Evolutionary conservation across 1,140 invertebrate genomes (phyloP), one percentile per base, ranked within the genome.

Genomic region (Drosophila sp.): DNA sequence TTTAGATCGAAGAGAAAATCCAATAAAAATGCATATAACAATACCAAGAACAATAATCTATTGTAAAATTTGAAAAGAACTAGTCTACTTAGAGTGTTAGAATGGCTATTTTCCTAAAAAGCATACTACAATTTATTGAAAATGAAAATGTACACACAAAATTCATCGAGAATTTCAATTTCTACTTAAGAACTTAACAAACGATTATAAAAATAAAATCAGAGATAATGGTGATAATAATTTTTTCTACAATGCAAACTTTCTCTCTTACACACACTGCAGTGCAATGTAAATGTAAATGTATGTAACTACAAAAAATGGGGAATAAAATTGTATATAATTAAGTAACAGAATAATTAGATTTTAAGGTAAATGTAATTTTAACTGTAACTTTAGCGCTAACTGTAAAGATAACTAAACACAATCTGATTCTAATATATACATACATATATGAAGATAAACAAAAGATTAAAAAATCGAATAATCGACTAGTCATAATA

Each of bases 11-110:
- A 25, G 18, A 83, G 62, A 71, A 84, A 76, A 76, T 82, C 59
- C 69, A 75, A 77, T 82, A 89, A 70, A 70, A 41, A 83, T 65
- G 58, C 54, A 71, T 82, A n/a, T 29, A 75, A 89, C 72, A 89
- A 89, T 86, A 87, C 82, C 62, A 80, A 87, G 83, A 87, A 87
- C 83, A 87, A 87, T 87, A 87, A 87, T 87, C 83, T 87, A 87
- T 89, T 87, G 83, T 87, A 89, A 89, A 83, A 77, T 82, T 83
- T 82, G 48, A 51, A 51, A 71, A 75, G 43, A 73, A 58, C 83
- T 87, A 89, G 83, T 89, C 83, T 89, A 82, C 75, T 87, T 86
- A 86, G 78, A 71, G 48, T 73, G 67, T 82, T 86, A 86, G 76
- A 86, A 87, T 65, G 83, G 83, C 83, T 87, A 87, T 87, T 87